Evolutionary conservation across 2,797 vertebrate genomes (phyloP).

Genomic region (Sciurus carolinensis): DNA sequence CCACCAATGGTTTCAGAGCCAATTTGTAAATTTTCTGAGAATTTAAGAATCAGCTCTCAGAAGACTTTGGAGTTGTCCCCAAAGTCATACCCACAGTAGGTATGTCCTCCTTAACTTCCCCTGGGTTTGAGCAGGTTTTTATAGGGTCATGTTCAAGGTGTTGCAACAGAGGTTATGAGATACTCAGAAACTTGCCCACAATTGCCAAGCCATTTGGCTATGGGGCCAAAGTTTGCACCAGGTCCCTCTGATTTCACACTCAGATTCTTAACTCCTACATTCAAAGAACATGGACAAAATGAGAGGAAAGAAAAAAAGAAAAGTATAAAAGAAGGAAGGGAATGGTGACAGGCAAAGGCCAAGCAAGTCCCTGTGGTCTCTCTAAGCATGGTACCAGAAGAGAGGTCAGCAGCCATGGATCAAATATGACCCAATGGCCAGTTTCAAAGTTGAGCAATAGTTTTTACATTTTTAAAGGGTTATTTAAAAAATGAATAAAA

Average conservation of each 20-base stretch:
- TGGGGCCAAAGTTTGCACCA: not conserved
- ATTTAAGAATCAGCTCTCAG: not conserved
- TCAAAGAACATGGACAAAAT: not conserved
- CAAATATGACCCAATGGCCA: not conserved
- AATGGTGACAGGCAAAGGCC: not conserved
- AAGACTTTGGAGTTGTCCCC: not conserved
- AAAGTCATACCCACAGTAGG: not conserved
- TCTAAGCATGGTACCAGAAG: not conserved
- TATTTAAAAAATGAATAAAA: not conserved
- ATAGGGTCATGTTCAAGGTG: not conserved
- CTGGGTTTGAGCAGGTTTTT: not conserved
- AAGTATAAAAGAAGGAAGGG: constrained; percentile 26
- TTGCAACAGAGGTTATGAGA: not conserved
- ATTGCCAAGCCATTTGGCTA: not conserved
- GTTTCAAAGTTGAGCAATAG: not conserved
- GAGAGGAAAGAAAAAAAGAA: constrained; percentile 5
- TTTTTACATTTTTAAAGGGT: constrained; percentile 3
- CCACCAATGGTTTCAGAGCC: not conserved
- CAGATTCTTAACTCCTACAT: not conserved
- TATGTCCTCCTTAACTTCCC: not conserved
- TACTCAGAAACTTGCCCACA: not conserved
- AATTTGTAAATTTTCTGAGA: constrained; percentile 8
- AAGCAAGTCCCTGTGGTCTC: not conserved
- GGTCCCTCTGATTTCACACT: not conserved
- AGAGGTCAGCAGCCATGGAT: not conserved